Percentiles rank a stretch among this genome's conserved stretches.
These are phyloP conservation scores for Panopea generosa DNA, from an alignment of 2,888 invertebrate species.

Conservation along the genomic window DNA sequence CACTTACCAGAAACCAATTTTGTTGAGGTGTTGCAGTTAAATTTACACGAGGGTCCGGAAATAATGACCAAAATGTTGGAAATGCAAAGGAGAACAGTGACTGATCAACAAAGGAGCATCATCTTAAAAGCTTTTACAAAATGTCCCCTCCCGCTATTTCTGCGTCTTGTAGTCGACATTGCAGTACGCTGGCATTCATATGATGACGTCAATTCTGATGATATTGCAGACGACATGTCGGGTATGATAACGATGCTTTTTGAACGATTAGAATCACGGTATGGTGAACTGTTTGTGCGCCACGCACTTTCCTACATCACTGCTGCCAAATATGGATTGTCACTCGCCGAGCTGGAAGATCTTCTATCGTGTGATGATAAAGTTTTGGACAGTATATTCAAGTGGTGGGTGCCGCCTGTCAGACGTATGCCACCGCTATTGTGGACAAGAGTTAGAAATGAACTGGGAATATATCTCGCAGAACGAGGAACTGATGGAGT, in stretches of 20 bases:
- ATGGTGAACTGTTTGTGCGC: conserved; percentile 71
- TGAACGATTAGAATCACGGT: conserved; percentile 70
- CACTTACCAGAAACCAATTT: conserved; percentile 48
- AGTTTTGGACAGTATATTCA: conserved; percentile 72
- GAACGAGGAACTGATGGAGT: conserved; percentile 75
- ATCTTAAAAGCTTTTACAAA: conserved; percentile 67
- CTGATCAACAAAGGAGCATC: conserved; percentile 65
- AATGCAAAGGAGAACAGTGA: conserved; percentile 65
- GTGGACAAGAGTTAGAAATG: conserved; percentile 76
- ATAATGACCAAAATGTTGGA: conserved; percentile 71
- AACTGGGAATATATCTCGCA: conserved; percentile 71
- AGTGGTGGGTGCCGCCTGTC: conserved; percentile 78
- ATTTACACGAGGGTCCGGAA: conserved; percentile 63
- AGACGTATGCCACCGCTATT: conserved; percentile 77
- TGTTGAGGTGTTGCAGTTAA: conserved; percentile 66
- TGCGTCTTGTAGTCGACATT: conserved; percentile 74
- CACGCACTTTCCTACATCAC: conserved; percentile 76
- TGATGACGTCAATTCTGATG: conserved; percentile 51
- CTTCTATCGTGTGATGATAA: conserved; percentile 77
- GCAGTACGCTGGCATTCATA: conserved; percentile 74
- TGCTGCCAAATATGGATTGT: conserved; percentile 72
- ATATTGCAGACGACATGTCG: conserved; percentile 69
- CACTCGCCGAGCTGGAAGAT: conserved; percentile 78
- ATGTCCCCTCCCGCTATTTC: conserved; percentile 77
- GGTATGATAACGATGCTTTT: conserved; percentile 76